These are phyloP conservation scores for Bhutanitis thaidina DNA, from an alignment of 2,888 invertebrate species.

Conservation along the genomic window DNA sequence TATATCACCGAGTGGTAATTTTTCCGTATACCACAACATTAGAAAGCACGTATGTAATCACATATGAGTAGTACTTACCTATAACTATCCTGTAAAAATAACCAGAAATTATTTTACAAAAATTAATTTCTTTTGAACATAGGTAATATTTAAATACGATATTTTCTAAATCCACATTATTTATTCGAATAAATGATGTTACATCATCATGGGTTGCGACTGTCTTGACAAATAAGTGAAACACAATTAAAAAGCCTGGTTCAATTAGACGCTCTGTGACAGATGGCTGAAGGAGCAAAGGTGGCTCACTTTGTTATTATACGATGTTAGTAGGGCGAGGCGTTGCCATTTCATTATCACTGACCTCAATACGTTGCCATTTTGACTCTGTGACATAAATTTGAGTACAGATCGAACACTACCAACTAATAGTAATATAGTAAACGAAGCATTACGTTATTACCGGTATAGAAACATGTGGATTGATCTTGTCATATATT, in stretches of 20 bases:
- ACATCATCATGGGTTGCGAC: no score
- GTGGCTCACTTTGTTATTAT: conserved; percentile 6
- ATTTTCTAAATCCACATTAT: no score
- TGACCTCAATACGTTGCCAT: conserved; percentile 15
- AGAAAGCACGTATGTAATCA: no score
- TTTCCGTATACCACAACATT: no score
- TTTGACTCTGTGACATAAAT: conserved; percentile 7
- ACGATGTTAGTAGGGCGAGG: conserved; percentile 16
- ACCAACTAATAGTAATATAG: conserved; percentile 1
- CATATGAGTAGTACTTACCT: no score
- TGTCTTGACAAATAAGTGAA: no score
- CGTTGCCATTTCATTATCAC: conserved; percentile 21
- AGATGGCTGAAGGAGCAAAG: conserved; percentile 13
- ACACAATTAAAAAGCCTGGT: conserved; percentile 5
- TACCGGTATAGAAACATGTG: not conserved
- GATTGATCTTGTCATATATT: not conserved
- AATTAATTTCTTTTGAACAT: no score
- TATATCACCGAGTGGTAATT: no score
- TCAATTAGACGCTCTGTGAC: conserved; percentile 10
- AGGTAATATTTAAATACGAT: no score
- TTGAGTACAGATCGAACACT: conserved; percentile 7
- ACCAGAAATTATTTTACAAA: no score
- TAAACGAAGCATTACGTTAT: not conserved
- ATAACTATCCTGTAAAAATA: no score
- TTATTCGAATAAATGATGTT: no score